Base-by-base conservation (phyloP, 1,140 invertebrate genomes). In the Drosophila pseudoananassae region DNA sequence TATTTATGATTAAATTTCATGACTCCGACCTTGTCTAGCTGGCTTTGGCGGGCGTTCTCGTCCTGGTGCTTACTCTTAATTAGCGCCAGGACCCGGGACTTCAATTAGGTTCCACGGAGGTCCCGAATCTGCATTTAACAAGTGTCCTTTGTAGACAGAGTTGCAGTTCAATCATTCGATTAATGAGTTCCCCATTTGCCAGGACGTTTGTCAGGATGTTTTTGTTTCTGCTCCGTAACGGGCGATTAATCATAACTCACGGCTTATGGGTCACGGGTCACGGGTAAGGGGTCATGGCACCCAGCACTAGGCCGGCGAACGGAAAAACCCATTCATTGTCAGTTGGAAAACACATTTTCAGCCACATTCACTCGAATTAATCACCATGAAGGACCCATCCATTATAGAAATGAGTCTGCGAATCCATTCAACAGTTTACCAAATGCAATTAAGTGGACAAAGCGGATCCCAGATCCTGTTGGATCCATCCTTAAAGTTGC, bases 361-460 rank as follows among this genome's bases (percentile, higher is more conserved):
- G 33, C n/a, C 20, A 33, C 58, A 53, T 61, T 61, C 58, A 53
- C 10, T 10, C 57, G 46, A 64, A 66, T 66, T 66, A 66, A 66
- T 66, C 63, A 52, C 59, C 63, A 40, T 65, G 59, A 66, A 61
- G 46, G 20, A 27, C 45, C 56, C 56, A 59, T 61, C 58, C 58
- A 61, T 61, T 61, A 61, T 12, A 31, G 58, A 15, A 43, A 61
- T 43, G 45, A 60, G 23, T 25, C 27, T 43, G 43, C 14, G 56
- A 29, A 45, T 59, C 55, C 33, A 64, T 66, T 66, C 58, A 66
- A 66, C 59, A 65, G 63, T 66, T 66, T 66, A 45, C 63, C 46
- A 52, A 65, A 66, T 65, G 63, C 63, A 66, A 66, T 66, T 66
- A 66, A 51, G 46, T 43, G 63, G 36, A 66, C 59, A 66, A 66